Base-by-base conservation (phyloP, 1,140 invertebrate species). In the Drosophila tani region DNA sequence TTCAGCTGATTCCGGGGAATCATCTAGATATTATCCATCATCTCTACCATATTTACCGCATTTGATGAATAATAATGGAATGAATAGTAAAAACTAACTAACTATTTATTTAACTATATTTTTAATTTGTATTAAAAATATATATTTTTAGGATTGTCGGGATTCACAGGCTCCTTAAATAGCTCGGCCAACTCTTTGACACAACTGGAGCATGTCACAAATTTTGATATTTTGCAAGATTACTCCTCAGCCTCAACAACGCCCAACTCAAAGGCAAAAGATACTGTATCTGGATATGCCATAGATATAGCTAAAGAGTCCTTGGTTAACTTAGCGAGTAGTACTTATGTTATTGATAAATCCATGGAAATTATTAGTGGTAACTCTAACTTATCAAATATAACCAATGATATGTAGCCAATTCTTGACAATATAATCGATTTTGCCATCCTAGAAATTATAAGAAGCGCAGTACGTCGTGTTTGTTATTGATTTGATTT, bases 331-430 rank as follows among this genome's bases (percentile, higher is more conserved):
- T 12, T 76, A 17, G 50, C 65, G 15, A 67, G 55, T 21, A 74
- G 50, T 32, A 21, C 41, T 3, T 78, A 62, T 24, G 12, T 29
- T 27, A 15, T 57, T 24, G 81, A 80, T 17, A 79, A 60, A 29
- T 60, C 47, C 15, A 60, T 55, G 3, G 46, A 55, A 41, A 49
- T 43, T 46, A 47, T 38, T 27, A 43, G 50, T 27, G 43, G 46
- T 49, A 81, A 63, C 40, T 35, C 57, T 35, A 75, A 57, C 15
- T 15, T 58, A 41, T 63, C 66, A 41, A 57, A 67, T 41, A 67
- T 49, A 77, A 77, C 65, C 11, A 79, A 81, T 32, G 66, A 88
- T 51, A 73, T 81, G 46, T 88, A 90, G 73, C 68, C 64, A 73
- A 68, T 43, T 81, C 63, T 57, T 35, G 50, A 55, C 43, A 74